Percentiles rank a stretch among this genome's conserved stretches.
Conservation (phyloP, 2,888 invertebrate genomes). For the Amaurobius ferox region DNA sequence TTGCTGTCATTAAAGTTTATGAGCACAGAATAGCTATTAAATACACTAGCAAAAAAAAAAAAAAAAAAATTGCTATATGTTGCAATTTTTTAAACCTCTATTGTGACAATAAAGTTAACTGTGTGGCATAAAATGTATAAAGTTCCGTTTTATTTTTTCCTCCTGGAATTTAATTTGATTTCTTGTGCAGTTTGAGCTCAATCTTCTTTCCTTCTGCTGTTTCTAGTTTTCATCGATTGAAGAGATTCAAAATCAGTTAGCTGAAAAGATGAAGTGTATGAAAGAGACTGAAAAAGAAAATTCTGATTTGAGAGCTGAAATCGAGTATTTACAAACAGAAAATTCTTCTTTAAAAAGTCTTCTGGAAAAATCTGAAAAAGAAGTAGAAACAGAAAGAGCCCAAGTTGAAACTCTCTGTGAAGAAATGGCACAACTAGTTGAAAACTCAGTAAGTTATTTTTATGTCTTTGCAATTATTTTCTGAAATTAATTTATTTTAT, state of each 20-base stretch:
- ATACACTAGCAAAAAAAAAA: too few relatives aligned
- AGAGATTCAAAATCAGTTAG: neutral
- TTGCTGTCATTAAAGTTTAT: too few relatives aligned
- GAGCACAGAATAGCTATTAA: too few relatives aligned
- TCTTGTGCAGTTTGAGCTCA: too few relatives aligned
- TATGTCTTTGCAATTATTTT: neutral
- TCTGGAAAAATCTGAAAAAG: constrained; percentile 22
- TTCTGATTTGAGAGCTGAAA: constrained; percentile 32
- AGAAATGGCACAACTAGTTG: constrained; percentile 36
- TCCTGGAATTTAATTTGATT: too few relatives aligned
- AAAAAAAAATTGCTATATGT: too few relatives aligned
- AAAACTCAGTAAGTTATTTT: constrained; percentile 28
- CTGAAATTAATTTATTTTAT: too few relatives aligned
- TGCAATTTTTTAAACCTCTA: too few relatives aligned
- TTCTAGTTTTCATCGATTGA: neutral
- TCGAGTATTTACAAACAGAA: constrained; percentile 38
- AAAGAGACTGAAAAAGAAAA: constrained; percentile 53
- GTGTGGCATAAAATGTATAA: too few relatives aligned
- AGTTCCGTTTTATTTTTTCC: too few relatives aligned
- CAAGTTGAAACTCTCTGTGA: constrained; percentile 49
- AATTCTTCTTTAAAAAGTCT: constrained; percentile 22
- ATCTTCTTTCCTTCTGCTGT: too few relatives aligned
- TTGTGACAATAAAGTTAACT: too few relatives aligned
- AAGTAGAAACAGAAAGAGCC: constrained; percentile 33
- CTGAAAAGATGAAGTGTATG: constrained; percentile 25